Percentiles rank a stretch among this genome's conserved stretches.
Conservation (phyloP, 2,888 invertebrate genomes). For the Macrosiphum euphorbiae region DNA sequence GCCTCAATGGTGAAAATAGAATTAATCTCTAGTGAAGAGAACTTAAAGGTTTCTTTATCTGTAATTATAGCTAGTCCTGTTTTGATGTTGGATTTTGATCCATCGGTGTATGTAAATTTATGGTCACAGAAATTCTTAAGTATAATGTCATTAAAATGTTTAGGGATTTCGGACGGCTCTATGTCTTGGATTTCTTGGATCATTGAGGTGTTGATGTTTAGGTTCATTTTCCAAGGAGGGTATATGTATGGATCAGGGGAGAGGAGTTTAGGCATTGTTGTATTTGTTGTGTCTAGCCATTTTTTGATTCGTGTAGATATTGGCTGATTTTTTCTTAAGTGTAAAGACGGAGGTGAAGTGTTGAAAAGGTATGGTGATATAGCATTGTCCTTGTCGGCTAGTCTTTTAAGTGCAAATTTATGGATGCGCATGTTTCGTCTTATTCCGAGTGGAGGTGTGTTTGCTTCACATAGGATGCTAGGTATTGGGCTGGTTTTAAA, state of each 20-base stretch:
- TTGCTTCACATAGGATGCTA: neutral
- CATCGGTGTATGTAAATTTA: too few species aligned
- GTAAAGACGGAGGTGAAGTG: neutral
- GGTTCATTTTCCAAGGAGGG: neutral
- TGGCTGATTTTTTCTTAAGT: neutral
- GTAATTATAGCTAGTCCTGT: too few species aligned
- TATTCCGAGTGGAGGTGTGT: neutral
- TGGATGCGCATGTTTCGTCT: neutral
- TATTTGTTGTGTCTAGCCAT: neutral
- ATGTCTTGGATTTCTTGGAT: too few species aligned
- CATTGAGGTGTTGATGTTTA: too few species aligned
- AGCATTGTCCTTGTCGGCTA: neutral
- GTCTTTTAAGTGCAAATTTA: neutral
- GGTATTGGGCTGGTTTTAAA: neutral
- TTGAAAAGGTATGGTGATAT: neutral
- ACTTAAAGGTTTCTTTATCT: too few species aligned
- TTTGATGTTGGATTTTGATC: too few species aligned
- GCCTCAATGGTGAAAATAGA: too few species aligned
- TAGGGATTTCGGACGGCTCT: too few species aligned
- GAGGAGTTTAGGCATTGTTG: neutral
- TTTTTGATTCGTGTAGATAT: neutral
- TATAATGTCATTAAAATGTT: too few species aligned
- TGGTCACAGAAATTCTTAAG: too few species aligned
- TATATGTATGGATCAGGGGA: neutral
- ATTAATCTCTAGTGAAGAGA: too few species aligned